Base-by-base conservation (phyloP, 2,113 vertebrate species). In the Sinocyclocheilus grahami region DNA sequence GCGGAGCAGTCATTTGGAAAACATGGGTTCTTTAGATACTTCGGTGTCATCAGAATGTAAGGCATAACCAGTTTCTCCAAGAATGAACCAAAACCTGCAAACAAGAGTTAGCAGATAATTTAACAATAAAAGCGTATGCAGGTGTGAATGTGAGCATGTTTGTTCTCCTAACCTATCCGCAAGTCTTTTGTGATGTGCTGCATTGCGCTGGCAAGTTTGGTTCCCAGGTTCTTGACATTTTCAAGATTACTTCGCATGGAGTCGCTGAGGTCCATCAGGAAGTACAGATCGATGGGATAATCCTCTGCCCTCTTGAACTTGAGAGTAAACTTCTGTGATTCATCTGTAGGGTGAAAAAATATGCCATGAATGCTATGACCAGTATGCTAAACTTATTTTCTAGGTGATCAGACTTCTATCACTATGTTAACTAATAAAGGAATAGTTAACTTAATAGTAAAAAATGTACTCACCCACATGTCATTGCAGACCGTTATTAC, bases 1-100 rank as follows among this genome's bases (percentile, higher is more conserved):
- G 97, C 97, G 65, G 97, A 97, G 84, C 98, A 99, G 92, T 98
- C 96, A 67, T 96, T 96, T 22, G 94, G 94, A 0, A 96, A 95
- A 89, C 98, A 99, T 30, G 98, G 98, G 92, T 99, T 99, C 88
- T 91, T 91, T 84, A 98, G 94, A 87, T 97, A 95, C 81, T 96
- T 97, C 3, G 97, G 97, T 0, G 97, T 98, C 76, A 96, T 99
- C 91, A 97, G 98, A 87, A 99, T 98, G 86, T 98, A 99, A 0
- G 98, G 98, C 98, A 99, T 99, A 27, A 98, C 98, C 0, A 97
- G 98, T 93, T 99, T 99, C 93, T 99, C 98, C 92, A 99, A 97
- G 79, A 99, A 99, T 39, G 98, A 98, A 27, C 98, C 98, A 78
- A 99, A 99, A 14, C 98, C 98, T 99, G 4, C 5, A 33, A 48